These are phyloP conservation scores for Protobothrops mucrosquamatus DNA, from an alignment of 2,113 vertebrate genomes.

Conservation along the genomic window DNA sequence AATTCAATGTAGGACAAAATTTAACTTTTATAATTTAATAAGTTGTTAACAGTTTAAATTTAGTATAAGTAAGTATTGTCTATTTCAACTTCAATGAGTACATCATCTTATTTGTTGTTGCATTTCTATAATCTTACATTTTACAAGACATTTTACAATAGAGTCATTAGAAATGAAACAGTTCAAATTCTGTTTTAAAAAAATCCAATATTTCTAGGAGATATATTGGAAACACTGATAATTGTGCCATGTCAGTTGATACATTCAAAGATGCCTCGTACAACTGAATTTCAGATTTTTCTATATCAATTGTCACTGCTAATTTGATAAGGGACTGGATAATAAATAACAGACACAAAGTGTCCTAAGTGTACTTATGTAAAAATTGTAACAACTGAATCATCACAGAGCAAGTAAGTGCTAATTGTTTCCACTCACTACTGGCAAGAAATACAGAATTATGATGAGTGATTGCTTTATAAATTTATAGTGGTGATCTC, in stretches of 20 bases:
- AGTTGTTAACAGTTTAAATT: not conserved
- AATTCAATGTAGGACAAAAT: too few relatives aligned
- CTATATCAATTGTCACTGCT: not conserved
- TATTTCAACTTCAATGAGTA: not conserved
- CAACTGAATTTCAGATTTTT: not conserved
- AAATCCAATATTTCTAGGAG: not conserved
- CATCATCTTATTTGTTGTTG: not conserved
- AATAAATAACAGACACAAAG: not conserved
- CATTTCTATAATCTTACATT: not conserved
- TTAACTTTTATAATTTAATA: not conserved
- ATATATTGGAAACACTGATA: not conserved
- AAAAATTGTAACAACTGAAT: not conserved
- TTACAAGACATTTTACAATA: not conserved
- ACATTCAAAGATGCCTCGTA: not conserved
- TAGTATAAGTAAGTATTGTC: not conserved
- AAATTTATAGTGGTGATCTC: not conserved
- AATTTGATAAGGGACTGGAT: not conserved
- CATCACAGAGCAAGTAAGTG: not conserved
- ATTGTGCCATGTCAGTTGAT: not conserved
- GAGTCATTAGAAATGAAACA: not conserved
- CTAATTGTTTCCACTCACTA: not conserved
- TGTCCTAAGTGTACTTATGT: not conserved
- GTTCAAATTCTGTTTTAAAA: not conserved
- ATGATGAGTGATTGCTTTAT: not conserved
- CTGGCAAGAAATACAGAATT: not conserved